Evolutionary conservation across 2,888 invertebrate genomes (phyloP), one percentile per base, ranked within the genome.

Genomic region (Aleiodes testaceus): DNA sequence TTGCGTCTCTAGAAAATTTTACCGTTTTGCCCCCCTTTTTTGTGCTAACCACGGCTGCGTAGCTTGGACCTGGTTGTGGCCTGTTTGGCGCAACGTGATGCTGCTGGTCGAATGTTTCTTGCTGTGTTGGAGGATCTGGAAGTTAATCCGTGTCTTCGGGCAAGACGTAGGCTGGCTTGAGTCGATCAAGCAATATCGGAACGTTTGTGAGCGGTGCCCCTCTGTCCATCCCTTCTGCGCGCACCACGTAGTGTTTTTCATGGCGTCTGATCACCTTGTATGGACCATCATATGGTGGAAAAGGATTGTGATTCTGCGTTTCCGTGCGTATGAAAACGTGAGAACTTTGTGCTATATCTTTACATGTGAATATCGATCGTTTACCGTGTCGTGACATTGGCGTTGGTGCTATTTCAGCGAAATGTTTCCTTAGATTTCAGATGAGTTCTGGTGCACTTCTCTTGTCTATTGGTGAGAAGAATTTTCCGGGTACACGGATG

Each of bases 201-300:
- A 20, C 20, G 2, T 52, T 20, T 1, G 18, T 12, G 4, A 52
- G 20, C 1, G 3, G 7, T 11, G 7, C n/a, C 18, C 50, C 50
- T 52, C 50, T 52, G 2, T 20, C 50, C 7, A 18, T 18, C 18
- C 20, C 50, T 5, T 52, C 18, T 18, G 20, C 18, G 2, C 7
- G 16, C 2, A 52, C 50, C 20, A 52, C 50, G 18, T 20, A 52
- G 18, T 52, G 50, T 52, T 52, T 52, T 52, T 18, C 20, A 11
- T 52, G 50, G 9, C 22, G 18, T 3, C 50, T 52, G 50, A 52
- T 1, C 1, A 52, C 50, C 5, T 9, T 52, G 11, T 20, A 52
- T 6, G 50, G 50, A 9, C 50, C 50, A 1, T 18, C 6, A 18
- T 52, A 52, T 1, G 50, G 50, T 4, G 50, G 20, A 3, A 20